Evolutionary conservation across 2,888 invertebrate genomes (phyloP), one percentile per base, ranked within the genome.

Genomic region (Odiellus spinosus): DNA sequence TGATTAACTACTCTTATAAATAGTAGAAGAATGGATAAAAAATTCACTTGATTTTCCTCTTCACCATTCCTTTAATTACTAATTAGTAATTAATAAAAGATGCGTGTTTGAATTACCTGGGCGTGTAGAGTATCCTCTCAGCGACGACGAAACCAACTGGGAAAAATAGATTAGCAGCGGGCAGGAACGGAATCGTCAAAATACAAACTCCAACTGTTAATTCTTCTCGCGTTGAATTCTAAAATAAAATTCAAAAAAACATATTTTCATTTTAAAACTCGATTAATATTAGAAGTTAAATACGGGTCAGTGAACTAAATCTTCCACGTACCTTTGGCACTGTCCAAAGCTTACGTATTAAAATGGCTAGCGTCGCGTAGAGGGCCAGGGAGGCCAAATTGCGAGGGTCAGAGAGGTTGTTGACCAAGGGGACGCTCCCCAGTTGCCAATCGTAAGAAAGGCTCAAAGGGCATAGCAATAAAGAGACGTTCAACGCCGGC

Each of bases 121-220:
- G 95, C 72, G 90, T 87, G 68, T 95, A 95, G 3, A 95, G 74
- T 40, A 95, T 82, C 56, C 93, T 73, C 69, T 95, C 95, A 2
- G 95, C 95, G 26, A 95, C 82, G 52, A 95, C 95, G 67, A 95
- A 95, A 2, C 95, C 95, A 44, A 95, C 95, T 1, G 93, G 90
- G 70, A 95, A 95, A 71, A 95, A 93, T 42, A 95, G 73, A 72
- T 95, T 95, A 44, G 91, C 91, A 1, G 95, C 93, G 45, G 93
- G 95, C 53, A 95, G 71, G 67, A 93, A 95, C 44, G 95, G 93
- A 47, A 93, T 71, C 47, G 85, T 78, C 63, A 90, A 73, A 62
- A 93, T 12, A 8, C 15, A 14, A 6, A 36, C 14, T 14, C 15
- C 38, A 17, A 36, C 12, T 36, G 38, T 36, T 36, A 36, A 14